Base-by-base conservation (phyloP, 1,140 invertebrate species). In the Drosophila lacertosa region DNA sequence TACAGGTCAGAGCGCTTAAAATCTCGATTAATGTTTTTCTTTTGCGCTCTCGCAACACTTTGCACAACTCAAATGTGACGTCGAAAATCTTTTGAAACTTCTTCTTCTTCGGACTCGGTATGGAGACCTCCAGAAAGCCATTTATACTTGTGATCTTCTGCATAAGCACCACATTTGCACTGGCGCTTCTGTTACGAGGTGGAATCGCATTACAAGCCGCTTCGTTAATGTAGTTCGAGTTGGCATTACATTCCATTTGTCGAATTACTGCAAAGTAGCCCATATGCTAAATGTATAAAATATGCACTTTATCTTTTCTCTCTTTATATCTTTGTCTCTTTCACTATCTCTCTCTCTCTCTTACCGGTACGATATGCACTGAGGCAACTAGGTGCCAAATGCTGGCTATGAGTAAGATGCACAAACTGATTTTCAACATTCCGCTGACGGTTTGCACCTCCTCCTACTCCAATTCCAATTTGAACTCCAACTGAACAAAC, bases 61-160 rank as follows among this genome's bases (percentile, higher is more conserved):
- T 88, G 44, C 82, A 86, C 18, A 81, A 15, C 35, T 86, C 77
- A 20, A 88, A 88, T 13, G 62, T 69, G 4, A 77, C 44, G 1
- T 81, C 70, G 1, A 81, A 65, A 39, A 88, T 68, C 44, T 81
- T 69, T 2, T 64, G 64, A 16, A 69, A 45, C 10, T 60, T 35
- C 6, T 53, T 58, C 15, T 69, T 86, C 24, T 68, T 84, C 3
- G 53, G n/a, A 29, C 78, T 80, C 2, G 81, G 81, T 47, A 86
- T 68, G 3, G 73, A 71, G 0, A 86, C 66, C 26, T 55, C 48
- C 0, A 88, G 35, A 1, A 24, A 37, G 20, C 48, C 74, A 7
- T 11, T 50, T 1, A 86, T 11, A 0, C 4, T 6, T 0, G 6
- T 37, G 5, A 81, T 15, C 5, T 35, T 35, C 20, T 72, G 62